Conservation (phyloP, 2,797 vertebrate species). For the Luscinia megarhynchos region DNA sequence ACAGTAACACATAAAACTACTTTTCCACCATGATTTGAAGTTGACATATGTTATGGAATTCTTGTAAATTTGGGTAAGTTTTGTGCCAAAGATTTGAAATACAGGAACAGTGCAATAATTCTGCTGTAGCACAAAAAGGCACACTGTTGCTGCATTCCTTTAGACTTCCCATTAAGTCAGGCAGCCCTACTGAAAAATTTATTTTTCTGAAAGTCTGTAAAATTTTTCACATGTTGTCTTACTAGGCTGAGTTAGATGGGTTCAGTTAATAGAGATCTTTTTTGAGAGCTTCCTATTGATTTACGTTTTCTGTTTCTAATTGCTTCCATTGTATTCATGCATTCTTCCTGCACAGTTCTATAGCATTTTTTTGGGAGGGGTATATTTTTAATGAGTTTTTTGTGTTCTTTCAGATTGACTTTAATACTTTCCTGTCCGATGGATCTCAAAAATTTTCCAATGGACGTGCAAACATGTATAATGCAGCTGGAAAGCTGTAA, state of each 20-base stretch:
- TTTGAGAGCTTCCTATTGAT: neutral
- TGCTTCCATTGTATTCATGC: neutral
- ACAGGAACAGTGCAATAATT: neutral
- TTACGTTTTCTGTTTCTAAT: neutral
- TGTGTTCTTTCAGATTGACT: conserved; percentile 86
- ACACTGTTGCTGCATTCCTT: neutral
- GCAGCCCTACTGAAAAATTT: neutral
- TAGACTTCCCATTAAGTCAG: neutral
- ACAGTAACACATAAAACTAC: neutral
- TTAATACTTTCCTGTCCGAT: conserved; percentile 96
- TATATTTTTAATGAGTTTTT: conserved; percentile 14
- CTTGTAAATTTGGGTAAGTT: neutral
- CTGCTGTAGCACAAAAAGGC: neutral
- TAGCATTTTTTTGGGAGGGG: neutral
- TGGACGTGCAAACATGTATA: conserved; percentile 98
- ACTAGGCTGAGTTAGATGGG: neutral
- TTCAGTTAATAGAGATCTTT: neutral
- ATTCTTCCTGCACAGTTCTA: neutral
- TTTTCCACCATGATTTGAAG: neutral
- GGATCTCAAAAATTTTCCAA: conserved; percentile 98
- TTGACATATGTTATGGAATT: neutral
- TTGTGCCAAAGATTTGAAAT: neutral
- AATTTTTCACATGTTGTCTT: neutral
- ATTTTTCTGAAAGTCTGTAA: neutral
- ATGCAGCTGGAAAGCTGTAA: conserved; percentile 99